A percentile compares a stretch with the other conserved stretches of the same genome.
phyloP scores from a whole-genome alignment of 2,888 invertebrate species.

The Ophioninae sp. region DNA sequence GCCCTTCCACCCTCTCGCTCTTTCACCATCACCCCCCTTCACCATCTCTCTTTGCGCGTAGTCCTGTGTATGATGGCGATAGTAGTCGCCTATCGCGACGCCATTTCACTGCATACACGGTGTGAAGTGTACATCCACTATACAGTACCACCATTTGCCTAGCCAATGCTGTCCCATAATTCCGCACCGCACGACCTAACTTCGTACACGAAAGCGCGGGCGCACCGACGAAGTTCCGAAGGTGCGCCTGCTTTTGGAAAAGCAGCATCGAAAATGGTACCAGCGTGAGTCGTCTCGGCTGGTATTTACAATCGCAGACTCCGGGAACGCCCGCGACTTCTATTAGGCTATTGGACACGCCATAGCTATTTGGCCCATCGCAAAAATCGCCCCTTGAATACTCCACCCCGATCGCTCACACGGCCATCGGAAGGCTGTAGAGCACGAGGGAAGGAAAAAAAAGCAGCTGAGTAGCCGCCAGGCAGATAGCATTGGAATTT shows the following conservation, averaged over 20 bases:
- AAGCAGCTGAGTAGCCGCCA: constrained; percentile 11
- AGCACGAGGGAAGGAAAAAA: constrained; percentile 20
- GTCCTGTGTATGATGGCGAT: constrained; percentile 35
- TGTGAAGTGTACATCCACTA: constrained; percentile 31
- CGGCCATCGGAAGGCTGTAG: constrained; percentile 2
- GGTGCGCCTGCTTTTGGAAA: constrained; percentile 12
- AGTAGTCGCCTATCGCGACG: constrained; percentile 34
- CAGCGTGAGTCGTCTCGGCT: constrained; percentile 20
- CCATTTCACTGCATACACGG: constrained; percentile 36
- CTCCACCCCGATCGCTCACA: constrained; percentile 15
- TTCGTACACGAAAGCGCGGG: constrained; percentile 12
- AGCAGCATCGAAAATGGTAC: constrained; percentile 43
- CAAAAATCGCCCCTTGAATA: constrained; percentile 11
- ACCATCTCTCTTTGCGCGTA: neutral
- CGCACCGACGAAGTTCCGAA: neutral
- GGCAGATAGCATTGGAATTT: constrained; percentile 25
- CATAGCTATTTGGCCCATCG: neutral
- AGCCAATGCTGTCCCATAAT: constrained; percentile 44
- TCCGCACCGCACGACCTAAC: constrained; percentile 45
- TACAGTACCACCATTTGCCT: constrained; percentile 44
- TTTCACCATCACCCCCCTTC: constrained; percentile 12
- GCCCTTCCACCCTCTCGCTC: constrained; percentile 22
- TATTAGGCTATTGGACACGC: constrained; percentile 33
- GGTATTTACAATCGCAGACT: constrained; percentile 35
- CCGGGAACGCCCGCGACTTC: constrained; percentile 24